phyloP scores from a whole-genome alignment of 2,797 vertebrate genomes.

The Eulemur rubriventer region DNA sequence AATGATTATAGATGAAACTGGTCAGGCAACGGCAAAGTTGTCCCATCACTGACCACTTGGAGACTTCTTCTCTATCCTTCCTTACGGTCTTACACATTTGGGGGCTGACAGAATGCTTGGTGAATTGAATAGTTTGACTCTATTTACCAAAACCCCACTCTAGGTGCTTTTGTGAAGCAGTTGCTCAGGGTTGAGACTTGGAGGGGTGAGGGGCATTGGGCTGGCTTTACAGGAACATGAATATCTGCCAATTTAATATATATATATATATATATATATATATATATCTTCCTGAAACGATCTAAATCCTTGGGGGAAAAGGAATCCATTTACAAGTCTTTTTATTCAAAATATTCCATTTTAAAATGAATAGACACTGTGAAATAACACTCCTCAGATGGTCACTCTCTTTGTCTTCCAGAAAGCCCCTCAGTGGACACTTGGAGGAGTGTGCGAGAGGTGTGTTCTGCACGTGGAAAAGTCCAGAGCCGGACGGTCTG shows the following conservation, averaged over 20 bases:
- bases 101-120: not conserved
- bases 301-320: not conserved
- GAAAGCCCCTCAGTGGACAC: not conserved
- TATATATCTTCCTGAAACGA: not conserved
- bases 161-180: not conserved
- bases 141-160: not conserved
- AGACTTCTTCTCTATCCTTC: not conserved
- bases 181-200: not conserved
- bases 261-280: too few species aligned
- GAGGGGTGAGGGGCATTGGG: fast-evolving
- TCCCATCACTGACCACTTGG: too few species aligned
- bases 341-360: not conserved
- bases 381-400: not conserved
- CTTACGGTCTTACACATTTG: not conserved
- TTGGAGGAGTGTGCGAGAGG: fast-evolving
- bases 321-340: not conserved
- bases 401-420: not conserved
- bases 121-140: not conserved
- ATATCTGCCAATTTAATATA: not conserved
- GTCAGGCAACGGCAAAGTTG: not conserved
- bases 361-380: not conserved
- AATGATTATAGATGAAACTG: not conserved
- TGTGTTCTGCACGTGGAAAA: too few species aligned
- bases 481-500: not conserved
- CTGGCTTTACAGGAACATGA: not conserved